These are phyloP conservation scores for Lamellibrachia columna DNA, from an alignment of 2,888 invertebrate genomes.

Conservation along the genomic window DNA sequence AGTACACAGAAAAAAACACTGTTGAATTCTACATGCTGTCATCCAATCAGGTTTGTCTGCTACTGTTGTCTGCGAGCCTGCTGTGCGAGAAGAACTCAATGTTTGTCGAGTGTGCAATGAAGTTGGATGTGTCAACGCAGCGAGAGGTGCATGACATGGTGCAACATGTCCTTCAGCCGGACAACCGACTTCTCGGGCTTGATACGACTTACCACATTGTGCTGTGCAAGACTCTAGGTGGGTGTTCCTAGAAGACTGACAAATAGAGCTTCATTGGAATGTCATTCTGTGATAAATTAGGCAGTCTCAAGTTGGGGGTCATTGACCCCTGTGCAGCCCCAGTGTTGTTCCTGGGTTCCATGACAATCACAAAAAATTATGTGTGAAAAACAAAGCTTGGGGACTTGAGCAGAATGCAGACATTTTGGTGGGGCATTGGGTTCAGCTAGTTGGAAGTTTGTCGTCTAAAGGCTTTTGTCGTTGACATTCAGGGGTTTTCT, in stretches of 20 bases:
- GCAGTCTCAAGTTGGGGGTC: no score
- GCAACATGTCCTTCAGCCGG: constrained; percentile 29
- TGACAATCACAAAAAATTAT: no score
- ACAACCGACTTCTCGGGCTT: constrained; percentile 25
- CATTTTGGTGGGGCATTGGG: no score
- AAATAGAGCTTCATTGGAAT: neutral
- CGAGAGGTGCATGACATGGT: constrained; percentile 30
- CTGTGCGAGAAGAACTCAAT: constrained; percentile 25
- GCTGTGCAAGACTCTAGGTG: constrained; percentile 25
- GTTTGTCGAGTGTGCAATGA: constrained; percentile 30
- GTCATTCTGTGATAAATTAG: no score
- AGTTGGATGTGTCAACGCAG: constrained; percentile 23
- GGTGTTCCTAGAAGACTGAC: neutral
- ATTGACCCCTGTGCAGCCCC: no score
- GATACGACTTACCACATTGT: constrained; percentile 28
- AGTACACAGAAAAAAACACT: neutral
- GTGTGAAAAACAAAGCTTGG: no score
- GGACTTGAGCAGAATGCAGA: no score
- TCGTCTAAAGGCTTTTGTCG: no score
- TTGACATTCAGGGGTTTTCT: no score
- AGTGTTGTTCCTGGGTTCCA: no score
- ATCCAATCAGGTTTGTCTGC: constrained; percentile 23
- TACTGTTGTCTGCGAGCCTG: constrained; percentile 30
- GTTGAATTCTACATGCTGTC: neutral
- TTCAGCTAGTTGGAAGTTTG: no score